Base-by-base conservation (phyloP, 2,888 invertebrate genomes). In the Oithona nana region DNA sequence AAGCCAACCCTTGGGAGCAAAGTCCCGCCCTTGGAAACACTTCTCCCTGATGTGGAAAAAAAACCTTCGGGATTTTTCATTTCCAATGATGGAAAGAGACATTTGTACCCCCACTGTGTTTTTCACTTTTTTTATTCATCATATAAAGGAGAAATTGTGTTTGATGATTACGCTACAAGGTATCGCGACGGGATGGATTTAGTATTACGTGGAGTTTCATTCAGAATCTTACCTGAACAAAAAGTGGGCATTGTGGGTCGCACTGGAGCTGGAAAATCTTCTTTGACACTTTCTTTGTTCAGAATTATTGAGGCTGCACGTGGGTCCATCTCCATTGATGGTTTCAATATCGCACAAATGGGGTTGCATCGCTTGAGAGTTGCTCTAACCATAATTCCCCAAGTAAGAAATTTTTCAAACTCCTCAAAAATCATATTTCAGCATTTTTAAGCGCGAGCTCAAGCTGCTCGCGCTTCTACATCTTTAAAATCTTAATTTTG, bases 241-340 rank as follows among this genome's bases (percentile, higher is more conserved):
- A 81, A 81, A 77, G 74, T 78, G 64, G 68, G 65, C 60, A 66
- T 66, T 55, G 67, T 67, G 1, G 69, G 69, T 28, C 64, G 69
- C 26, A 69, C 69, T 13, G 69, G 69, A 8, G 69, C 69, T 3
- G 73, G 73, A 63, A 72, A 81, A 68, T 79, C 79, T 24, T 79
- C 80, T 0, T 70, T 82, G 1, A 75, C 77, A 4, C 74, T 75
- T 52, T 78, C 77, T 2, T 70, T 83, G 39, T 81, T 80, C 67
- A 75, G 81, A 55, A 69, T 83, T 62, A 78, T 79, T 16, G 80
- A 81, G 65, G 68, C 79, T 29, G 72, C 71, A 1, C 69, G 70
- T 1, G 81, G 81, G 3, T 70, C 66, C 24, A 79, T 81, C 55
- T 69, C 68, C 29, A 75, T 81, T 54, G 80, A 80, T 66, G 75